A percentile compares a stretch with the other conserved stretches of the same genome.
phyloP scores from a whole-genome alignment of 2,888 invertebrate genomes.

The Drosophila austrosaltans region DNA sequence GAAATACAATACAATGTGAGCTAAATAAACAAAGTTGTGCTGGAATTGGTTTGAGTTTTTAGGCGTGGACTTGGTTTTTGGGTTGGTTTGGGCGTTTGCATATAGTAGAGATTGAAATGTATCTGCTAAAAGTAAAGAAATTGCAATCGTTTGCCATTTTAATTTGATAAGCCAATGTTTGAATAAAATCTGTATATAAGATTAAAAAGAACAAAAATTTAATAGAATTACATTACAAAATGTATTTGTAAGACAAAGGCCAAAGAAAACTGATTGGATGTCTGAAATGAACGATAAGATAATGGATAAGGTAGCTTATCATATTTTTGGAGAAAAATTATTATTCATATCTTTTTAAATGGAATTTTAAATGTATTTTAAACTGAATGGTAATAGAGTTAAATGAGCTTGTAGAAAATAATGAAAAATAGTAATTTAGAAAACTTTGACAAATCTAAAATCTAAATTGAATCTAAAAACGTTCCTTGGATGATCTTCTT shows the following conservation, averaged over 20 bases:
- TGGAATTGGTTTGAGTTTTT: constrained; percentile 22
- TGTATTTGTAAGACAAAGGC: neutral
- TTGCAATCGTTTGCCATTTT: constrained; percentile 6
- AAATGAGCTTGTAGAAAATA: too few relatives aligned
- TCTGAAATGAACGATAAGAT: neutral
- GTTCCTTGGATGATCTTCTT: too few relatives aligned
- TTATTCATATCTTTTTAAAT: neutral
- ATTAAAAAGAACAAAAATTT: neutral
- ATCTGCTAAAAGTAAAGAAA: constrained; percentile 48
- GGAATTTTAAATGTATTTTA: neutral
- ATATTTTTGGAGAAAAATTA: neutral
- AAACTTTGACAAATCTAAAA: too few relatives aligned
- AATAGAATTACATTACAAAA: neutral
- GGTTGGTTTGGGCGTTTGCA: constrained; percentile 28
- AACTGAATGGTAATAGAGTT: neutral
- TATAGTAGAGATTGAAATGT: constrained; percentile 53
- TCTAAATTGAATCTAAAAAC: too few relatives aligned
- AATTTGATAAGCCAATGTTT: constrained; percentile 5
- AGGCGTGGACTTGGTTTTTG: constrained; percentile 20
- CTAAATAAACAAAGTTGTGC: constrained; percentile 61
- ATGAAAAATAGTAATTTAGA: too few relatives aligned
- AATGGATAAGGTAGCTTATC: neutral
- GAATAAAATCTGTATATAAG: neutral
- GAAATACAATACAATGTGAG: constrained; percentile 65
- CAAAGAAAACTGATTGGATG: neutral